Base-by-base conservation (phyloP, 1,140 invertebrate species). In the Atta colombica region DNA sequence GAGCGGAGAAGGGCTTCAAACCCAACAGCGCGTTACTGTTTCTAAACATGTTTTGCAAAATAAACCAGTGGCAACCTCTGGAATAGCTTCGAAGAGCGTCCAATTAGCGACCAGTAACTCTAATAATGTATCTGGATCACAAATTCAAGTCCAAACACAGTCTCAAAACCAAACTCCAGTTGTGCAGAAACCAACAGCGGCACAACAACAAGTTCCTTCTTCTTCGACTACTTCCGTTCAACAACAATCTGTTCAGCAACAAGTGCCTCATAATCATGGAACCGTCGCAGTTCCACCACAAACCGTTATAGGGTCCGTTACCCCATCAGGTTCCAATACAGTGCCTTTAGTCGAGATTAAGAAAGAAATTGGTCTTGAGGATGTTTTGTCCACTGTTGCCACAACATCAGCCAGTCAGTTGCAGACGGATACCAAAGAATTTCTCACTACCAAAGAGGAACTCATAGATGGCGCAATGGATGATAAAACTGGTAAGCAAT, bases 271-370 rank as follows among this genome's bases (percentile, higher is more conserved):
- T 12, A 74, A 91, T 39, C 93, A 92, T 80, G 94, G 90, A 87
- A 89, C 90, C 92, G 94, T 75, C 89, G 88, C 92, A 85, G 49
- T 53, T 14, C 65, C 28, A 71, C 10, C 77, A 81, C 77, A 55
- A 28, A 45, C 51, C 16, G 28, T 61, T 21, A 35, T 72, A 2
- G 69, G 92, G 8, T 21, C 85, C 31, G 49, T 16, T 5, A 25
- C 55, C 14, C 80, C 80, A 58, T 61, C 69, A 6, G 39, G 69
- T 61, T 71, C 80, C 39, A 75, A 87, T 85, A 92, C 93, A 93
- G 94, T 95, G 93, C 95, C 95, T 95, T 94, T 95, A 93, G 91
- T 93, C 82, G 95, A 96, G 93, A 94, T 96, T 80, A 96, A 96
- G 88, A 95, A 96, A 77, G 95, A 96, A 91, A 90, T 94, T 78